Percentiles rank a stretch among this genome's conserved stretches.
phyloP scores from a whole-genome alignment of 2,113 vertebrate species.

The Melanerpes formicivorus region DNA sequence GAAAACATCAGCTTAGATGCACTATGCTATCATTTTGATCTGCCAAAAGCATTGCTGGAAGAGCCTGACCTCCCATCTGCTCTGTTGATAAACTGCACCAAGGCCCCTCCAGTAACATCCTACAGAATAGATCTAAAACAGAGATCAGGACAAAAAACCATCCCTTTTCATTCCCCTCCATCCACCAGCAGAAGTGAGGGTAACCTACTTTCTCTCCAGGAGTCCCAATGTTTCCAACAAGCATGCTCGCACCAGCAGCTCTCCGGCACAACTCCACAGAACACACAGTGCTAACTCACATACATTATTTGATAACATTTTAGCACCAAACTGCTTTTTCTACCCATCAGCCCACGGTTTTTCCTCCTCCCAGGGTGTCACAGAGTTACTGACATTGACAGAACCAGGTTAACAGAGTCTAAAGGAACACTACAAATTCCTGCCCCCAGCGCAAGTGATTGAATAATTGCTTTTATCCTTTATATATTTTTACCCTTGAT shows the following conservation, averaged over 20 bases:
- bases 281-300: neutral
- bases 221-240: neutral
- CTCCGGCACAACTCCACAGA: neutral
- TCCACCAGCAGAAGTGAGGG: neutral
- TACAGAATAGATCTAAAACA: neutral
- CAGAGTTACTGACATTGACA: slow-evolving; percentile 28
- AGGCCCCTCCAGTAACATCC: neutral
- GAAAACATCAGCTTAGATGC: neutral
- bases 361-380: slow-evolving; percentile 1
- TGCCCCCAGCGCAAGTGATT: neutral
- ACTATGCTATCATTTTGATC: fast-evolving
- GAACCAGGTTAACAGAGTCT: slow-evolving; percentile 48
- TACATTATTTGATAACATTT: neutral
- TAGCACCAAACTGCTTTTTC: neutral
- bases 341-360: neutral
- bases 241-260: neutral
- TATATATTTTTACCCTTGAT: fast-evolving
- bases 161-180: neutral
- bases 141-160: neutral
- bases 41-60: neutral
- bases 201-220: neutral
- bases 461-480: neutral
- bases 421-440: neutral
- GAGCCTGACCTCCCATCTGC: slow-evolving; percentile 11
- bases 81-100: neutral